phyloP scores from a whole-genome alignment of 2,113 vertebrate genomes.

The Sisor rabdophorus region DNA sequence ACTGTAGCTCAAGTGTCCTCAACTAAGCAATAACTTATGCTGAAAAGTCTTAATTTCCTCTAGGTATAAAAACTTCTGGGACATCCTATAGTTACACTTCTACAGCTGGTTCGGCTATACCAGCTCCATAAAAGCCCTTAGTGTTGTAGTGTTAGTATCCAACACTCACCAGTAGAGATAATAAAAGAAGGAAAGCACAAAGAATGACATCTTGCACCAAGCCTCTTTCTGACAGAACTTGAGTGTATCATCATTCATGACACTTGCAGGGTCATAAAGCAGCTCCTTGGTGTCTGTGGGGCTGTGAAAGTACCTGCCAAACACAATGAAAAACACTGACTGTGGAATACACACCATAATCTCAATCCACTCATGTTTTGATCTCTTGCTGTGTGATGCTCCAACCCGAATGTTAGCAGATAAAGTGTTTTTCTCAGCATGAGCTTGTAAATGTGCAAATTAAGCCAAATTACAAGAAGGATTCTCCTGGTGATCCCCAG shows the following conservation, averaged over 20 bases:
- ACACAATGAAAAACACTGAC: conserved; percentile 61
- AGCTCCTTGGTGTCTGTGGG: conserved; percentile 92
- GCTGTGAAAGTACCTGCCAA: conserved; percentile 91
- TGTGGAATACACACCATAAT: conserved; percentile 59
- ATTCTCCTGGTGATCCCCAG: background rate
- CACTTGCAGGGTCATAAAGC: conserved; percentile 88
- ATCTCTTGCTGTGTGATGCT: background rate
- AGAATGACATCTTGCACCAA: conserved; percentile 98
- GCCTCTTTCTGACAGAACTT: conserved; percentile 97
- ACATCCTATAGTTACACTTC: no score
- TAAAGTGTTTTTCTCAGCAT: background rate
- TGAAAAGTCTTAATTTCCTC: no score
- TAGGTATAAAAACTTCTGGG: no score
- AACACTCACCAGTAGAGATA: conserved; percentile 95
- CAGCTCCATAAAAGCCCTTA: no score
- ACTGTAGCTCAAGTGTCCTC: no score
- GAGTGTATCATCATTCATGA: conserved; percentile 94
- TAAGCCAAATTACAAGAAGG: background rate
- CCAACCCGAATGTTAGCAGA: background rate
- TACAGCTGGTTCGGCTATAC: no score
- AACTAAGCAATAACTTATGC: no score
- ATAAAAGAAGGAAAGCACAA: conserved; percentile 97
- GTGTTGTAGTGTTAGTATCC: background rate
- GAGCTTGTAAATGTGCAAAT: background rate
- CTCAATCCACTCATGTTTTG: background rate